Evolutionary conservation across 2,888 invertebrate genomes (phyloP).

Genomic region (Isotomurus palustris): DNA sequence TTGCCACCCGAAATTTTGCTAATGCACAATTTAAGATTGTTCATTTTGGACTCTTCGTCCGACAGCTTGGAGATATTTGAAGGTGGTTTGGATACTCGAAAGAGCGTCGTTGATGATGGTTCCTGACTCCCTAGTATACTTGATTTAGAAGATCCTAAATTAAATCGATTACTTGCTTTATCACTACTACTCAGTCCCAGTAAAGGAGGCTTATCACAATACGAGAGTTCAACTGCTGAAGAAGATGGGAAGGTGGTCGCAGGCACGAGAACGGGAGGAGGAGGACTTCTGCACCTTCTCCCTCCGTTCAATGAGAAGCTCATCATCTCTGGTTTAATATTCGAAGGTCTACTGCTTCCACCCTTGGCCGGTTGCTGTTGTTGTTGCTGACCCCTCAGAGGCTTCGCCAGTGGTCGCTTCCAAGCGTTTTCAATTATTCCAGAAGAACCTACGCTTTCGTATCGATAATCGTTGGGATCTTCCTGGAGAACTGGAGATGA

Average conservation of each 20-base stretch:
- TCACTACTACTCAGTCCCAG: too few relatives aligned
- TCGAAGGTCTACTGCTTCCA: background rate
- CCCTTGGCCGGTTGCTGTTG: background rate
- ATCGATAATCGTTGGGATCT: conserved; percentile 30
- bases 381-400: conserved; percentile 4
- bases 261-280: too few relatives aligned
- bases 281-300: too few relatives aligned
- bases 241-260: too few relatives aligned
- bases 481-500: background rate
- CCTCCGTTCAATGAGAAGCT: too few relatives aligned
- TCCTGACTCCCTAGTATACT: background rate
- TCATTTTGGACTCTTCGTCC: background rate
- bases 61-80: background rate
- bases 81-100: background rate
- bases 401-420: conserved; percentile 44
- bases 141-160: too few relatives aligned
- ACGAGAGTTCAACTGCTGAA: too few relatives aligned
- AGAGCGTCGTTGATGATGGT: background rate
- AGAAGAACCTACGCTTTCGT: conserved; percentile 33
- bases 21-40: conserved; percentile 1
- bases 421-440: conserved; percentile 48
- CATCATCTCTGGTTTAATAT: too few relatives aligned
- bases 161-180: too few relatives aligned
- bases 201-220: too few relatives aligned
- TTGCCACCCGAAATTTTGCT: background rate